Percentiles rank a stretch among this genome's conserved stretches.
phyloP scores from a whole-genome alignment of 2,888 invertebrate species.

The Yponomeuta evonymella region DNA sequence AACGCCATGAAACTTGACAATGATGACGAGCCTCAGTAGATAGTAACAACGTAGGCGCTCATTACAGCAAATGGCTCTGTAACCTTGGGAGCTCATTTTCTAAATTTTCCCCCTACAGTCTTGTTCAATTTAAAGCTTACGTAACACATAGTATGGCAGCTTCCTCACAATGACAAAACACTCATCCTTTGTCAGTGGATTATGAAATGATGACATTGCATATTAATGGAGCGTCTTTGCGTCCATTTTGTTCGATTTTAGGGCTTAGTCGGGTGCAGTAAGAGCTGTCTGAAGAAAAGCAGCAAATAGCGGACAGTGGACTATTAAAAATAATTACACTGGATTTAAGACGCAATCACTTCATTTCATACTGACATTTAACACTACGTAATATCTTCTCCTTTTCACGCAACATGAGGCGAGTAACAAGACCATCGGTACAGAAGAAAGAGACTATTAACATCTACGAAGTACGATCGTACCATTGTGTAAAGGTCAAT shows the following conservation, averaged over 20 bases:
- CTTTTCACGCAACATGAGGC: not conserved
- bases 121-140: not conserved
- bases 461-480: not conserved
- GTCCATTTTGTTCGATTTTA: not conserved
- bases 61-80: not conserved
- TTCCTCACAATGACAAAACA: not conserved
- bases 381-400: not conserved
- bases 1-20: not conserved
- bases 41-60: not conserved
- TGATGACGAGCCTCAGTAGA: not conserved
- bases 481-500: conserved; percentile 17
- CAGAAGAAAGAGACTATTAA: not conserved
- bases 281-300: not conserved
- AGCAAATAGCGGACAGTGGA: not conserved
- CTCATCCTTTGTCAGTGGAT: not conserved
- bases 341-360: conserved; percentile 1
- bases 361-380: not conserved
- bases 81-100: not conserved
- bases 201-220: not conserved
- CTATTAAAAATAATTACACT: conserved; percentile 2
- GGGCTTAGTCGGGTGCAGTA: not conserved
- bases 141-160: not conserved
- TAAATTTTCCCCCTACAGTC: not conserved
- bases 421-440: not conserved
- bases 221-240: not conserved